A percentile compares a stretch with the other conserved stretches of the same genome.
Conservation (phyloP, 2,113 vertebrate genomes). For the Centrocercus urophasianus region DNA sequence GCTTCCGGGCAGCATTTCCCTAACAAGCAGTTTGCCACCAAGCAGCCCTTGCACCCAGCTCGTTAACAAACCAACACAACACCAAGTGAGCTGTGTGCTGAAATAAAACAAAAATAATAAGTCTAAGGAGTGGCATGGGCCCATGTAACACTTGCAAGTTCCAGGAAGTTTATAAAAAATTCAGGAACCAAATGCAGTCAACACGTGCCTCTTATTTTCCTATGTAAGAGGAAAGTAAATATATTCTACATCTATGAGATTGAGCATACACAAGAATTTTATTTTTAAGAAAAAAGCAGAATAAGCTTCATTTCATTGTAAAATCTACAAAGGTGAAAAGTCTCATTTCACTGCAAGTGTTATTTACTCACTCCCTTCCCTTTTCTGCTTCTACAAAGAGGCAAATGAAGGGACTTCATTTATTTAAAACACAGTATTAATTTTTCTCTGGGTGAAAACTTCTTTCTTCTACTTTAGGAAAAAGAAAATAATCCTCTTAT, state of each 20-base stretch:
- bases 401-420: background rate
- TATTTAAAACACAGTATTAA: background rate
- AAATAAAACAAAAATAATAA: background rate
- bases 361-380: background rate
- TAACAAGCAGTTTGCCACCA: background rate
- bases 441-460: background rate
- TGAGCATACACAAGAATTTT: background rate
- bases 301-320: background rate
- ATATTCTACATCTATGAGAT: background rate
- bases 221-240: background rate
- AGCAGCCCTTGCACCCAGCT: background rate
- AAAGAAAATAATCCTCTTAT: background rate
- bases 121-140: background rate
- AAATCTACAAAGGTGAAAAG: background rate
- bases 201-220: background rate
- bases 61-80: background rate
- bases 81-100: accelerated
- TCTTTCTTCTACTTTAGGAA: background rate
- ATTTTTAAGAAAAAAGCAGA: background rate
- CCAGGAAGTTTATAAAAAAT: background rate
- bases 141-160: background rate
- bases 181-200: background rate
- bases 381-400: background rate
- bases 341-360: background rate
- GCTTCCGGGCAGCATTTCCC: background rate